Conservation (phyloP, 1,140 invertebrate species). For the Pseudomyrmex flavicornis region DNA sequence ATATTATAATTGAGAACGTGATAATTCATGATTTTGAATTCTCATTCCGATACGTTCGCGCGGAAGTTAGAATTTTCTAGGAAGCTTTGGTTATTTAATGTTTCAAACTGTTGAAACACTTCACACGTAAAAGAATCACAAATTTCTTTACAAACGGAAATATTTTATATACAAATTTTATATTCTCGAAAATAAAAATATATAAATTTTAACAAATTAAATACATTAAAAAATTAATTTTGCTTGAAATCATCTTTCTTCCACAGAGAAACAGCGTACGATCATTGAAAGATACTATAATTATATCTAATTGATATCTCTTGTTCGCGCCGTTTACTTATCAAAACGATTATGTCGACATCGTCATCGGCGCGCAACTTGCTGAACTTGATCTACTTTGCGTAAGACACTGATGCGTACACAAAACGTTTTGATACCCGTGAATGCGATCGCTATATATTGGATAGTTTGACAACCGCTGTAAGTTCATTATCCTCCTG, state of each 20-base stretch:
- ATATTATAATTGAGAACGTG: not conserved
- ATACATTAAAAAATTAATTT: no score
- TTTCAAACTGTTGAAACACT: not conserved
- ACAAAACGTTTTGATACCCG: constrained; percentile 39
- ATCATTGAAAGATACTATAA: no score
- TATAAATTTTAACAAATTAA: no score
- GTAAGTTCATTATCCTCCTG: constrained; percentile 60
- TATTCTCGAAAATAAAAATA: no score
- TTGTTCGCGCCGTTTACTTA: not conserved
- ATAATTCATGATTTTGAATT: not conserved
- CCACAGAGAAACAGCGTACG: no score
- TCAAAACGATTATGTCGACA: constrained; percentile 30
- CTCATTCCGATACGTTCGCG: not conserved
- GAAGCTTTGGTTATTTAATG: no score
- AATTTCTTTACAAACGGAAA: no score
- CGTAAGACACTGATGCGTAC: constrained; percentile 41
- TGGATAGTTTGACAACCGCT: constrained; percentile 59
- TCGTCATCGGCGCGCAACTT: not conserved
- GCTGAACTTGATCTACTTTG: constrained; percentile 48
- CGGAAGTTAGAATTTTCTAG: not conserved
- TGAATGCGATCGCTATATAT: constrained; percentile 30
- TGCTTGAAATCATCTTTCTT: no score
- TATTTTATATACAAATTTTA: no score
- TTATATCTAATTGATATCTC: no score
- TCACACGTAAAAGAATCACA: no score